A percentile compares a stretch with the other conserved stretches of the same genome.
Conservation (phyloP, 2,113 vertebrate genomes). For the Gambusia affinis region DNA sequence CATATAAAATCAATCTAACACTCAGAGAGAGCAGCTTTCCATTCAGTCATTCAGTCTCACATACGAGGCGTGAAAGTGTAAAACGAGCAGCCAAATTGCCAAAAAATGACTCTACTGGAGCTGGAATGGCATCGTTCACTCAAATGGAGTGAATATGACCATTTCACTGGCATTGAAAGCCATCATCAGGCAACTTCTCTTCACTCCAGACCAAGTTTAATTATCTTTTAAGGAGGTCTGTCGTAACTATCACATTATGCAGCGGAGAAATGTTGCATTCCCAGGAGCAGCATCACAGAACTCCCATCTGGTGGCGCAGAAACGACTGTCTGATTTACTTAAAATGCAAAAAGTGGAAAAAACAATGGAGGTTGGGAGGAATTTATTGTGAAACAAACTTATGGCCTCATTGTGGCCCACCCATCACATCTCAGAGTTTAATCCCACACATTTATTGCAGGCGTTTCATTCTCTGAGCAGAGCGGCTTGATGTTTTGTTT, state of each 20-base stretch:
- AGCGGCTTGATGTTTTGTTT: constrained; percentile 9
- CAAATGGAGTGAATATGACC: constrained; percentile 43
- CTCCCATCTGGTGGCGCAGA: constrained; percentile 61
- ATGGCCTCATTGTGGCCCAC: constrained; percentile 18
- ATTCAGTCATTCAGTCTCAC: constrained; percentile 8
- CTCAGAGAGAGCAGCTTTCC: constrained; percentile 19
- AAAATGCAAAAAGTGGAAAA: constrained; percentile 40
- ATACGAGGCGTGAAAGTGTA: constrained; percentile 22
- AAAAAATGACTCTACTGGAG: constrained; percentile 30
- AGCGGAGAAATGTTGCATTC: constrained; percentile 46
- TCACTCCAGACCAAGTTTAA: constrained; percentile 65
- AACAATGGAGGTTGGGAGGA: constrained; percentile 4
- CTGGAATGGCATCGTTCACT: constrained; percentile 19
- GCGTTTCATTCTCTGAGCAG: constrained; percentile 29
- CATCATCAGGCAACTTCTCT: constrained; percentile 44
- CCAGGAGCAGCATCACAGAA: constrained; percentile 53
- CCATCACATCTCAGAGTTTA: constrained; percentile 31
- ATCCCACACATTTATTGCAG: constrained; percentile 56
- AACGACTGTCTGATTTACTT: constrained; percentile 29
- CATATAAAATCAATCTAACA: constrained; percentile 15
- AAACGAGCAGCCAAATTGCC: constrained; percentile 38
- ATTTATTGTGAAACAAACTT: not conserved
- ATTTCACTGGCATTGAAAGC: constrained; percentile 27
- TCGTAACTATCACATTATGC: constrained; percentile 72
- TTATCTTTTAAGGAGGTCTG: constrained; percentile 62